phyloP scores from a whole-genome alignment of 1,140 invertebrate genomes.

The Chelonus insularis region DNA sequence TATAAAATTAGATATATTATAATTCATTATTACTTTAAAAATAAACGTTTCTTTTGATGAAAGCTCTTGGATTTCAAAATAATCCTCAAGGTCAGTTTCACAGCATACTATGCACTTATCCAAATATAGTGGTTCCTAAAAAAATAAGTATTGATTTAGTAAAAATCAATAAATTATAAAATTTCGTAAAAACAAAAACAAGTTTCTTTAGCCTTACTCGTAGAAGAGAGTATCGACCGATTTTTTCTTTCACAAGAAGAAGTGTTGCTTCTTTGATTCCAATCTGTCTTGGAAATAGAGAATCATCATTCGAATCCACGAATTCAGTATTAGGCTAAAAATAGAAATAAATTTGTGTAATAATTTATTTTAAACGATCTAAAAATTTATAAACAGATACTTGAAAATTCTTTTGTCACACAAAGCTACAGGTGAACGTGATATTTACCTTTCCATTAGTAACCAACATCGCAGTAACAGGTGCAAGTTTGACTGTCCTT shows the following conservation, averaged over 20 bases:
- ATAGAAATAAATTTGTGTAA: conserved; percentile 23
- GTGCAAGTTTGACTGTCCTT: conserved; percentile 83
- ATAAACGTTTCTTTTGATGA: conserved; percentile 91
- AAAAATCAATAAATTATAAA: background rate
- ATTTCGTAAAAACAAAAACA: background rate
- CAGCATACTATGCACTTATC: conserved; percentile 88
- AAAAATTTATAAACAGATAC: too few species aligned
- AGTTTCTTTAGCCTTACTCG: conserved; percentile 62
- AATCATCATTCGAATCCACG: conserved; percentile 52
- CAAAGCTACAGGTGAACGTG: background rate
- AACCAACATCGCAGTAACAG: conserved; percentile 84
- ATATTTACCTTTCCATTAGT: conserved; percentile 78
- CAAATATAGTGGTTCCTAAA: conserved; percentile 82
- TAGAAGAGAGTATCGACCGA: conserved; percentile 81
- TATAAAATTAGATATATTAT: background rate
- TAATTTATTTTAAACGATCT: too few species aligned
- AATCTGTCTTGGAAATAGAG: conserved; percentile 66
- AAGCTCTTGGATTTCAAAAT: conserved; percentile 94
- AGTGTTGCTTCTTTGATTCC: conserved; percentile 85
- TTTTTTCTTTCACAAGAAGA: conserved; percentile 86
- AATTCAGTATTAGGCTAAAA: conserved; percentile 61
- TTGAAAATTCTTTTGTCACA: too few species aligned
- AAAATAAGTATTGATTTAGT: conserved; percentile 21
- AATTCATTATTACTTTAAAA: conserved; percentile 75
- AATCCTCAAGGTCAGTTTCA: conserved; percentile 86